Evolutionary conservation across 2,797 vertebrate species (phyloP).

Genomic region (Rhinophrynus dorsalis): DNA sequence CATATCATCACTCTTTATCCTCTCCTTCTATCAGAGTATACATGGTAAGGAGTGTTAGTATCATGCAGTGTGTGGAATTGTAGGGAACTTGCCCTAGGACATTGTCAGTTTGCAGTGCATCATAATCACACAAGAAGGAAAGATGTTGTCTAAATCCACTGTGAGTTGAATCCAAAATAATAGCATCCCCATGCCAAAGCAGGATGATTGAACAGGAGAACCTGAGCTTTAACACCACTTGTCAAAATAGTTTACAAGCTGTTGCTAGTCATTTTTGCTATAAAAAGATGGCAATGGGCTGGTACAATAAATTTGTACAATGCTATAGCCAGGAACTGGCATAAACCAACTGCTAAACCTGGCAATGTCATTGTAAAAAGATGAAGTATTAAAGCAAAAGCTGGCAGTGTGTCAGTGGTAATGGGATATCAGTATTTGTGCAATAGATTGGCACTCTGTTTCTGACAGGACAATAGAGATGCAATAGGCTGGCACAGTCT

Average conservation of each 20-base stretch:
- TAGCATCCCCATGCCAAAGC: neutral
- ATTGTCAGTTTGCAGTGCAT: neutral
- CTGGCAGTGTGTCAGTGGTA: no score
- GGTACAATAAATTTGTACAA: neutral
- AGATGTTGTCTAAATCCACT: neutral
- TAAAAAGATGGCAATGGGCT: neutral
- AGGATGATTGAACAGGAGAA: neutral
- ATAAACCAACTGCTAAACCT: no score
- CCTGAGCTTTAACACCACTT: neutral
- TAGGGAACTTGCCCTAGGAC: neutral
- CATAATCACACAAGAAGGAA: neutral
- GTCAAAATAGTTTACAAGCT: neutral
- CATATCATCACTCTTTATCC: neutral
- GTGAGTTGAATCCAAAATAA: neutral
- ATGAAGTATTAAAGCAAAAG: no score
- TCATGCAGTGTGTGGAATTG: neutral
- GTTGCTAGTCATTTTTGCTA: no score
- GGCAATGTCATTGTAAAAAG: no score
- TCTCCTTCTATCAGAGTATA: neutral
- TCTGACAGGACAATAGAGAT: neutral
- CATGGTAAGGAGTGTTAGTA: neutral
- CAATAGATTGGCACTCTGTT: no score
- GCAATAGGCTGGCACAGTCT: neutral
- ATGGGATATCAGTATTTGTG: no score
- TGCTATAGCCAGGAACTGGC: no score